These are phyloP conservation scores for Clarias magur DNA, from an alignment of 2,113 vertebrate genomes.

Conservation along the genomic window DNA sequence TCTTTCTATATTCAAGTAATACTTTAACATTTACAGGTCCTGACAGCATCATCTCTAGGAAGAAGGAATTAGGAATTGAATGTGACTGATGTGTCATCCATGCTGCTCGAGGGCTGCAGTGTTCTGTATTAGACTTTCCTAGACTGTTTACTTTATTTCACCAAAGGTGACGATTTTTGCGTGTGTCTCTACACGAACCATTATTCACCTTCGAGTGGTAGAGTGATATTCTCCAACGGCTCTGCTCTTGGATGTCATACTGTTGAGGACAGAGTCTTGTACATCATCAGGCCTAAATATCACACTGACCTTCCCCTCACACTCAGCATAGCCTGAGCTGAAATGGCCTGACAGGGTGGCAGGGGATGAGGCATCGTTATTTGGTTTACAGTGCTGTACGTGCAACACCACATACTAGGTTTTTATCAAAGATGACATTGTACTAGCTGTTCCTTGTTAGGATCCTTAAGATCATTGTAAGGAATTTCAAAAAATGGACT, in stretches of 20 bases:
- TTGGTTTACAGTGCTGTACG: not conserved
- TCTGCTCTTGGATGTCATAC: not conserved
- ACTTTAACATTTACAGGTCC: slow-evolving; percentile 20
- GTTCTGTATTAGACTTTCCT: slow-evolving; percentile 20
- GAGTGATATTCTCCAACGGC: not conserved
- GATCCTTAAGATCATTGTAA: not conserved
- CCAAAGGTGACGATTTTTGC: not conserved
- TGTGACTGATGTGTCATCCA: not conserved
- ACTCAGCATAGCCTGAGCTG: slow-evolving; percentile 9
- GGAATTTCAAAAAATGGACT: not conserved
- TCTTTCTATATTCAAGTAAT: slow-evolving; percentile 9
- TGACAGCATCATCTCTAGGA: slow-evolving; percentile 31
- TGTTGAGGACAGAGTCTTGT: not conserved
- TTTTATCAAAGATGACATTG: not conserved
- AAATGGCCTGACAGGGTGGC: not conserved
- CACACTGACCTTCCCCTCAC: slow-evolving; percentile 15
- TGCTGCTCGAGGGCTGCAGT: slow-evolving; percentile 14
- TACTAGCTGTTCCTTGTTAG: not conserved
- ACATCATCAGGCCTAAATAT: slow-evolving; percentile 21
- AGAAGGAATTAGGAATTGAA: slow-evolving; percentile 14
- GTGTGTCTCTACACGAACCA: not conserved
- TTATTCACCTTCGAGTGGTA: not conserved
- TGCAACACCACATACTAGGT: not conserved
- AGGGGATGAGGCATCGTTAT: not conserved
- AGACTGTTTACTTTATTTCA: slow-evolving; percentile 18